Base-by-base conservation (phyloP, 2,113 vertebrate species). In the Aphyosemion australe region DNA sequence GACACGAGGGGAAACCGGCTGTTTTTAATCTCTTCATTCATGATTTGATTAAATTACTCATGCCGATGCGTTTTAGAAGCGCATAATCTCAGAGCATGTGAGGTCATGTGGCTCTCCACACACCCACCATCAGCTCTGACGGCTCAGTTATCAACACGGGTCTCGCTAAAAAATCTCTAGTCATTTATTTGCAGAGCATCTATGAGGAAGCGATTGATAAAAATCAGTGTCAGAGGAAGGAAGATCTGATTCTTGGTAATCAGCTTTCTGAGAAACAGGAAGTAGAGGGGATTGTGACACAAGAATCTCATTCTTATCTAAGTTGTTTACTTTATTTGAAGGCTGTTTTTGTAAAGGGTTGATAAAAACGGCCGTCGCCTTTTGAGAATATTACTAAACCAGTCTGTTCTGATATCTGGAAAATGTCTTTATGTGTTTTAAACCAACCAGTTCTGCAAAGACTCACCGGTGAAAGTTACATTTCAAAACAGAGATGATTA, bases 201-300 rank as follows among this genome's bases (percentile, higher is more conserved):
- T 52, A 6, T 5, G 51, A 60, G 54, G 69, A 78, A 78, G 61
- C 0, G 21, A 21, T 43, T 32, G 65, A 78, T 82, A 45, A 49
- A 68, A 48, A 61, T 71, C 26, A 46, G 4, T 31, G 61, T 61
- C 18, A 57, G 52, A 66, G 81, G 83, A 89, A 85, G 79, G 62
- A 73, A 54, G 51, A 41, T 59, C 69, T 60, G 64, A 49, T 0
- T 46, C 76, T 72, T 47, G 65, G 45, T 74, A 56, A 62, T 45
- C 39, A 10, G 26, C 34, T 84, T 84, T 78, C 63, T 67, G 37
- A 66, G 67, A 68, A 79, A 71, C 14, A 61, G 87, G 85, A 89
- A 87, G 78, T 68, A 19, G 15, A 55, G 8, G 0, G 56, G 73
- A 72, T 78, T 80, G 66, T 37, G 26, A 72, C 49, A 77, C 10